phyloP scores from a whole-genome alignment of 53 echinoderm and acorn worm genomes.

The Paelopatides confundens region DNA sequence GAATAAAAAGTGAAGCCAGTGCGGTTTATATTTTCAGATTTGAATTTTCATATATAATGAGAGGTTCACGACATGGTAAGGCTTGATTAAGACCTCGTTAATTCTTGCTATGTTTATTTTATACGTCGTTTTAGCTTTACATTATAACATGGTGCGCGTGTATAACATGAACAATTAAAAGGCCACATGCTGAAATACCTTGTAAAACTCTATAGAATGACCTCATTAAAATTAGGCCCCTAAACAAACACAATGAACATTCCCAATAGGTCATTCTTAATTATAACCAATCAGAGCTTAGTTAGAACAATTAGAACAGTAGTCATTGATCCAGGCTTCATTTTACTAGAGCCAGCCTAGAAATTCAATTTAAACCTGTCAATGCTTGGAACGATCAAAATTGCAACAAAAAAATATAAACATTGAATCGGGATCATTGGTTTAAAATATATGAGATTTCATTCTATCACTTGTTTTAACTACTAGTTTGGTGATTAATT shows the following conservation, averaged over 20 bases:
- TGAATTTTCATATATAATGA: neutral
- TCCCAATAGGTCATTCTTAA: conserved; percentile 12
- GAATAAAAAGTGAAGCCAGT: too few species aligned
- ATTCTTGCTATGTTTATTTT: too few species aligned
- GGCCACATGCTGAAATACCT: neutral
- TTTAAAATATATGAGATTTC: too few species aligned
- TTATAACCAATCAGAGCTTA: neutral
- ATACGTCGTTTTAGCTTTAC: neutral
- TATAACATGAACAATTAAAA: neutral
- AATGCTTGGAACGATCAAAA: conserved; percentile 21
- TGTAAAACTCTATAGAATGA: neutral
- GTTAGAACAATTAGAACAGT: conserved; percentile 12
- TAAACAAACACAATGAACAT: conserved; percentile 39
- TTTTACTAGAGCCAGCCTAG: neutral
- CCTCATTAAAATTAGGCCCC: conserved; percentile 7
- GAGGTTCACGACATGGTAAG: neutral
- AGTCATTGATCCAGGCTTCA: neutral
- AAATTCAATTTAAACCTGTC: conserved; percentile 7
- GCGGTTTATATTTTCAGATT: too few species aligned
- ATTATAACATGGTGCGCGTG: neutral
- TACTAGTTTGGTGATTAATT: too few species aligned
- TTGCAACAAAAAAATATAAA: too few species aligned
- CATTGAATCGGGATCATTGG: too few species aligned
- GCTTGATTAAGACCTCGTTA: neutral
- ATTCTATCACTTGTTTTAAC: too few species aligned